Evolutionary conservation across 2,888 invertebrate genomes (phyloP), one percentile per base, ranked within the genome.

Genomic region (Diachrysia chrysitis): DNA sequence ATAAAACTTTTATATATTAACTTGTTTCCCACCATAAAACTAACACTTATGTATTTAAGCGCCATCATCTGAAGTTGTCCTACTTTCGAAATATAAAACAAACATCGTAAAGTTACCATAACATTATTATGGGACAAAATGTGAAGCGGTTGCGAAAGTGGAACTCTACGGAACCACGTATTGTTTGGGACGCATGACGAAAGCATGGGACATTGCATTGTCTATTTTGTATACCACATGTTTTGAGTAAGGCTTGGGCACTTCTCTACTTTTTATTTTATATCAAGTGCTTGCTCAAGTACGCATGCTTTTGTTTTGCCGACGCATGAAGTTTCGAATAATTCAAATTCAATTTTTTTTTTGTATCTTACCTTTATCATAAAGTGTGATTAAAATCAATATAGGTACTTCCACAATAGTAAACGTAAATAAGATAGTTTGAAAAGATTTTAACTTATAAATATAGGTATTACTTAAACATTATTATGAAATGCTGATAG

Each of bases 61-160:
- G 69, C 83, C 80, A 84, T 88, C 88, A 91, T 88, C 86, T 89
- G 83, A 64, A 80, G 86, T 76, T 85, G 91, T 79, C 88, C 92
- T 84, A 90, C 87, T 92, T 93, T 90, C 90, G 77, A 84, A 89
- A 90, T 87, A 81, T 89, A 75, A 89, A 89, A 89, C 86, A 90
- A 87, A 88, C 88, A 82, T 82, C 84, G 85, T 88, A 85, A 82
- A 81, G 82, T 85, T 79, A 79, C 81, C 78, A 80, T 87, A 81
- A 83, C 79, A 73, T 81, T 74, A 80, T 79, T 74, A 80, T 79
- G 80, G 84, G 85, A 87, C 83, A 83, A 73, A 74, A 82, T 78
- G 83, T 83, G 84, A 81, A 72, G 75, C 66, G 64, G 83, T 85
- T 87, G 84, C 85, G 83, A 85, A 87, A 87, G 81, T 79, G 66